Evolutionary conservation across 1,140 invertebrate genomes (phyloP).

Genomic region (Pygmarrhopalites habei): DNA sequence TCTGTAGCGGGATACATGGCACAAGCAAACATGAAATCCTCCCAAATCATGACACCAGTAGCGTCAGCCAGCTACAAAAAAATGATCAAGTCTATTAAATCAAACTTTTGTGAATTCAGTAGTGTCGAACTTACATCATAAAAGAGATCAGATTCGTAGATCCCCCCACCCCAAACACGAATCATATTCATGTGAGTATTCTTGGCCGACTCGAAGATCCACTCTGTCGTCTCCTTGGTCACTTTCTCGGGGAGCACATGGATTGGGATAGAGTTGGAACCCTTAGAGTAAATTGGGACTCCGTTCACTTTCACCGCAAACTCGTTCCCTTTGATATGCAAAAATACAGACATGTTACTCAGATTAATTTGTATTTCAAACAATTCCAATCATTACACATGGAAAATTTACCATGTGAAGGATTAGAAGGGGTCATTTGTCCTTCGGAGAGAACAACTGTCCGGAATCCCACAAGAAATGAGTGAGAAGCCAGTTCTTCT

Average conservation of each 20-base stretch:
- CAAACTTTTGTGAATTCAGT: background rate
- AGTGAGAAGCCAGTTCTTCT: slow-evolving; percentile 34
- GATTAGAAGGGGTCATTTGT: slow-evolving; percentile 32
- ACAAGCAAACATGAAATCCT: slow-evolving; percentile 97
- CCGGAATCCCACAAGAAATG: slow-evolving; percentile 71
- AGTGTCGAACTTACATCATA: slow-evolving; percentile 14
- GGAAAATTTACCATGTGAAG: background rate
- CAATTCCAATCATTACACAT: too few relatives aligned
- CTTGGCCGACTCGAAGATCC: slow-evolving; percentile 62
- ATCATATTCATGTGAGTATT: slow-evolving; percentile 88
- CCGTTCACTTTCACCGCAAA: slow-evolving; percentile 89
- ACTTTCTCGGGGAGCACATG: slow-evolving; percentile 75
- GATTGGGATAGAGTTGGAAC: slow-evolving; percentile 90
- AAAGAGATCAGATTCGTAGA: slow-evolving; percentile 69
- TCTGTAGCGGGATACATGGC: slow-evolving; percentile 79
- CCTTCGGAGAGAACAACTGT: slow-evolving; percentile 72
- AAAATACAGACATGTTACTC: background rate
- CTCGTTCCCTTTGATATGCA: slow-evolving; percentile 53
- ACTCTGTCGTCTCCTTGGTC: slow-evolving; percentile 46
- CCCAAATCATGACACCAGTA: slow-evolving; percentile 77
- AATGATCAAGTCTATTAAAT: background rate
- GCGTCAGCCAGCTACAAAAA: slow-evolving; percentile 56
- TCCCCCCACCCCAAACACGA: slow-evolving; percentile 93
- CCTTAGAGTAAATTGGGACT: slow-evolving; percentile 87
- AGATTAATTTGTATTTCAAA: too few relatives aligned